Percentiles rank a stretch among this genome's conserved stretches.
phyloP scores from a whole-genome alignment of 2,113 vertebrate genomes.

The Odocoileus virginianus region DNA sequence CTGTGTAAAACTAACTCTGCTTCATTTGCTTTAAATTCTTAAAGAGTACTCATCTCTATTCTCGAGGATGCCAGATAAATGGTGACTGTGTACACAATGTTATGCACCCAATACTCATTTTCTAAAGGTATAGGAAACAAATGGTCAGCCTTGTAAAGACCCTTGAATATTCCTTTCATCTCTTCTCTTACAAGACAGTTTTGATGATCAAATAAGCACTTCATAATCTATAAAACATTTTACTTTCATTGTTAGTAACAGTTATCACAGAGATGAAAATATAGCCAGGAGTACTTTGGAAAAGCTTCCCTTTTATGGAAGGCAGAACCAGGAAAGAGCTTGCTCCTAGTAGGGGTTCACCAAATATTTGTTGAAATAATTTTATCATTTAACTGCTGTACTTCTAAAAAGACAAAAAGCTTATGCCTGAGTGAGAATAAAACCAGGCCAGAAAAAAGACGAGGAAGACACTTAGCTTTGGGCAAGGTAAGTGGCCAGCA shows the following conservation, averaged over 20 bases:
- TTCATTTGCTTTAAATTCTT: not conserved
- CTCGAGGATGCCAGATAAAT: not conserved
- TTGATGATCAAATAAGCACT: not conserved
- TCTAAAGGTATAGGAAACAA: not conserved
- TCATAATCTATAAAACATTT: not conserved
- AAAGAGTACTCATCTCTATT: not conserved
- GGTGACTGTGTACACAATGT: not conserved
- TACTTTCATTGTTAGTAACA: not conserved
- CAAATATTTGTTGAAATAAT: not conserved
- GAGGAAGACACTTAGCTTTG: not conserved
- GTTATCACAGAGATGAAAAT: not conserved
- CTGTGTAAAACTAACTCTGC: not conserved
- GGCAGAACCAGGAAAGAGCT: not conserved
- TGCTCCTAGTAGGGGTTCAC: not conserved
- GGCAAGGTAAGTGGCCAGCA: not conserved
- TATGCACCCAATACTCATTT: not conserved
- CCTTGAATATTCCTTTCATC: not conserved
- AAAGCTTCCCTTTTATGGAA: not conserved
- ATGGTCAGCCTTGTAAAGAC: not conserved
- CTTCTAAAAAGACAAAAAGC: not conserved
- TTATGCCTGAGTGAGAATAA: not conserved
- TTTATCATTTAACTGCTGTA: not conserved
- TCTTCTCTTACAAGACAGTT: not conserved
- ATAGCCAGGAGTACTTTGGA: no score
- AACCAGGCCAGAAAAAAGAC: not conserved